A percentile compares a stretch with the other conserved stretches of the same genome.
Evolutionary conservation across 1,140 invertebrate genomes (phyloP).

Genomic region (Cardiocondyla obscurior): DNA sequence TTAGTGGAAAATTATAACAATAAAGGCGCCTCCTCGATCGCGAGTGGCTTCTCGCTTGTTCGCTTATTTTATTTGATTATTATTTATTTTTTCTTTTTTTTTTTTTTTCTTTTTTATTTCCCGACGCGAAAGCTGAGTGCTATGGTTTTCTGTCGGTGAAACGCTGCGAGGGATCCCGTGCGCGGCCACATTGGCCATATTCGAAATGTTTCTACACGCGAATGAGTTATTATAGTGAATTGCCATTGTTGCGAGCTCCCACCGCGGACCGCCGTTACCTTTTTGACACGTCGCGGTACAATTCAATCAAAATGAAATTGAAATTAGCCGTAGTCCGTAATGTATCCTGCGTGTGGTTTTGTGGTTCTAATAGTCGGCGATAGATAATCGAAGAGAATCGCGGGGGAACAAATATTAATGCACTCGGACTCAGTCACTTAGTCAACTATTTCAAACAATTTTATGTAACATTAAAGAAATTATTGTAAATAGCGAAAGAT

Average conservation of each 20-base stretch:
- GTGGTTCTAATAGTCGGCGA: slow-evolving; percentile 23
- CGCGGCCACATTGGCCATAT: slow-evolving; percentile 52
- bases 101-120: too few relatives aligned
- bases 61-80: too few relatives aligned
- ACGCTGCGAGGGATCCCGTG: slow-evolving; percentile 51
- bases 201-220: slow-evolving; percentile 66
- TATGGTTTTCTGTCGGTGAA: neutral
- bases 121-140: neutral
- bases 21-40: too few relatives aligned
- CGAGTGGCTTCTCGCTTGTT: too few relatives aligned
- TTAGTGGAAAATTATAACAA: neutral
- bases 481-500: neutral
- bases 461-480: neutral
- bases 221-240: slow-evolving; percentile 69
- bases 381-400: slow-evolving; percentile 41
- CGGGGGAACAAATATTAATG: slow-evolving; percentile 57
- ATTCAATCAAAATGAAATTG: slow-evolving; percentile 67
- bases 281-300: slow-evolving; percentile 64
- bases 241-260: slow-evolving; percentile 67
- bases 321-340: slow-evolving; percentile 58
- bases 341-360: slow-evolving; percentile 35
- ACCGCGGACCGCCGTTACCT: slow-evolving; percentile 61
- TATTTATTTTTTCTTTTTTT: too few relatives aligned
- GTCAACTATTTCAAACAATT: slow-evolving; percentile 7
- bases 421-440: slow-evolving; percentile 13